phyloP scores from a whole-genome alignment of 2,113 vertebrate genomes.

The Dasyornis broadbenti region DNA sequence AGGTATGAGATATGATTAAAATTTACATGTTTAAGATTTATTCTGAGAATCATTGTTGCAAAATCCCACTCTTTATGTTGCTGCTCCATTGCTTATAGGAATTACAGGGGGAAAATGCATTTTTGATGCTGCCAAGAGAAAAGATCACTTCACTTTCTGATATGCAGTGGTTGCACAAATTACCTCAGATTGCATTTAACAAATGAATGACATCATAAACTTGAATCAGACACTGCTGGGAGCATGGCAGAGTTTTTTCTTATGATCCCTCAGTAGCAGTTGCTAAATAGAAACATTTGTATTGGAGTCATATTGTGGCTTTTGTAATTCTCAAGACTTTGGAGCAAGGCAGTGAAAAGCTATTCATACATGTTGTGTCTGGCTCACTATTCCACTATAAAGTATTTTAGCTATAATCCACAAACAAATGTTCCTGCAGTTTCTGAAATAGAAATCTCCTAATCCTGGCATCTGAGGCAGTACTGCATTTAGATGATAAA shows the following conservation, averaged over 20 bases:
- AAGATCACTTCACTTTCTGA: background rate
- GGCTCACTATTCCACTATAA: background rate
- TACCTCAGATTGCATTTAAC: background rate
- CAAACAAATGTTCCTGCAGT: background rate
- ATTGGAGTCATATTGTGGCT: background rate
- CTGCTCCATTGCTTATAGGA: background rate
- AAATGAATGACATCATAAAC: background rate
- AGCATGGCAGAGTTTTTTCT: background rate
- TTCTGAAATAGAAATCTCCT: background rate
- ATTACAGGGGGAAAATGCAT: background rate
- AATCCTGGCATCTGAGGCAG: background rate
- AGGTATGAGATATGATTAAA: background rate
- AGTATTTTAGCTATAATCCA: background rate
- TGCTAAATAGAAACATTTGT: slow-evolving; percentile 4
- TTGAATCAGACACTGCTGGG: background rate
- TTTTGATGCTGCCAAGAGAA: background rate
- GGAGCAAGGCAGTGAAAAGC: background rate
- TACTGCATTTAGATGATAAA: background rate
- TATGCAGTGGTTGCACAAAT: background rate
- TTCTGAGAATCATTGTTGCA: background rate
- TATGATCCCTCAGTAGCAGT: background rate
- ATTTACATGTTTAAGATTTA: background rate
- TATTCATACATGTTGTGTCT: background rate
- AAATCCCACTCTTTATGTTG: background rate
- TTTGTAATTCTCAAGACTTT: background rate